Percentiles rank a stretch among this genome's conserved stretches.
Conservation (phyloP, 2,888 invertebrate genomes). For the Tetropium fuscum region DNA sequence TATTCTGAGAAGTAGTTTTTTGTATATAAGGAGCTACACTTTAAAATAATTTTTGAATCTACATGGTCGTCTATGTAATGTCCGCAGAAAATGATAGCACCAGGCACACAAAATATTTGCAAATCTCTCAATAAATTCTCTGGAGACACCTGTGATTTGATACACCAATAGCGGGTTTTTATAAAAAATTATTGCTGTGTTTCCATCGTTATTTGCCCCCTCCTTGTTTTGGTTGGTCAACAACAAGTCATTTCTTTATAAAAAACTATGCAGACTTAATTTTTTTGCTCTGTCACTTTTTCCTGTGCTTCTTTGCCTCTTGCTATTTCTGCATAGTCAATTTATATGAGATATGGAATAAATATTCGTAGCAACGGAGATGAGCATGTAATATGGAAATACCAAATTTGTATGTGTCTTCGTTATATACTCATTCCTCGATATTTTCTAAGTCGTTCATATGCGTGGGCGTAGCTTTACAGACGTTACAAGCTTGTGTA, state of each 20-base stretch:
- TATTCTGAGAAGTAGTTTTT: too few species aligned
- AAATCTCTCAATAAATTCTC: conserved; percentile 19
- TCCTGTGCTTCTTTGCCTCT: conserved; percentile 17
- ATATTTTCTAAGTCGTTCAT: conserved; percentile 24
- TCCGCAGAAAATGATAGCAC: conserved; percentile 19
- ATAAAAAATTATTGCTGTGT: too few species aligned
- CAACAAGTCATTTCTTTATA: conserved; percentile 41
- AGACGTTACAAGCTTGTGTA: conserved; percentile 22
- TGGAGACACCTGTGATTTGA: conserved; percentile 19
- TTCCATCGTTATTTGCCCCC: conserved; percentile 42
- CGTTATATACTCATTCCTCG: conserved; percentile 6
- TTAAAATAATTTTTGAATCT: too few species aligned
- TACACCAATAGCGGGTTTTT: conserved; percentile 16
- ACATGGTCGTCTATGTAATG: too few species aligned
- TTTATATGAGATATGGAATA: conserved; percentile 21
- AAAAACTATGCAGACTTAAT: too few species aligned
- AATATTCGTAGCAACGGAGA: conserved; percentile 1
- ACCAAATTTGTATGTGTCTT: conserved; percentile 20
- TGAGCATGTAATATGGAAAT: conserved; percentile 16
- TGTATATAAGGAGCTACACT: too few species aligned
- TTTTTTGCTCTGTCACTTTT: conserved; percentile 26
- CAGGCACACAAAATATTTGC: conserved; percentile 19
- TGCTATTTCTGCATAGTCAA: conserved; percentile 17
- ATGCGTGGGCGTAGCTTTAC: conserved; percentile 21
- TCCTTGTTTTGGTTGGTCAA: conserved; percentile 40